Conservation (phyloP, 2,888 invertebrate genomes). For the Micoletzkya japonica region DNA sequence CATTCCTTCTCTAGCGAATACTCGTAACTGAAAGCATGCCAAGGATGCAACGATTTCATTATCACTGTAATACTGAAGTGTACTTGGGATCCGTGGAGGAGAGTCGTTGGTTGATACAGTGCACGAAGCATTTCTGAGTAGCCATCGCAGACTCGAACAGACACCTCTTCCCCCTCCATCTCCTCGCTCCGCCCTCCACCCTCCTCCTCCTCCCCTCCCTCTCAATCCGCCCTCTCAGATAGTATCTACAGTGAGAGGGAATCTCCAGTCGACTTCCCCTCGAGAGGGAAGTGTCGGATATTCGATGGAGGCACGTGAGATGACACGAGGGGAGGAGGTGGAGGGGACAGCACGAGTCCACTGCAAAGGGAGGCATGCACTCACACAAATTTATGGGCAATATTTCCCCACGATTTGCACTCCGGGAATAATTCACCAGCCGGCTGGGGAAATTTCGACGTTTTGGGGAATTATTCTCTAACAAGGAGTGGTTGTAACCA, state of each 20-base stretch:
- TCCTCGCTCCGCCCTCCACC: background rate
- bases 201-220: background rate
- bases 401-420: too few relatives aligned
- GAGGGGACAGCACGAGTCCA: constrained; percentile 2
- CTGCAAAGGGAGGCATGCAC: too few relatives aligned
- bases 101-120: constrained; percentile 14
- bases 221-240: background rate
- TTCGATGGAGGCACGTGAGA: constrained; percentile 7
- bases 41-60: background rate
- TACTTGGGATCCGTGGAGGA: background rate
- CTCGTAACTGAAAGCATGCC: constrained; percentile 5
- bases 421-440: too few relatives aligned
- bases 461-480: too few relatives aligned
- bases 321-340: constrained; percentile 9
- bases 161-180: constrained; percentile 4
- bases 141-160: constrained; percentile 7
- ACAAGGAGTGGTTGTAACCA: too few relatives aligned
- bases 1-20: constrained; percentile 19
- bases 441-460: too few relatives aligned
- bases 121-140: constrained; percentile 15
- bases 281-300: background rate
- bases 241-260: constrained; percentile 16
- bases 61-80: background rate
- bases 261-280: constrained; percentile 20
- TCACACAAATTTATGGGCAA: too few relatives aligned